These are phyloP conservation scores for Conomelus anceps DNA, from an alignment of 2,888 invertebrate species.

Conservation along the genomic window DNA sequence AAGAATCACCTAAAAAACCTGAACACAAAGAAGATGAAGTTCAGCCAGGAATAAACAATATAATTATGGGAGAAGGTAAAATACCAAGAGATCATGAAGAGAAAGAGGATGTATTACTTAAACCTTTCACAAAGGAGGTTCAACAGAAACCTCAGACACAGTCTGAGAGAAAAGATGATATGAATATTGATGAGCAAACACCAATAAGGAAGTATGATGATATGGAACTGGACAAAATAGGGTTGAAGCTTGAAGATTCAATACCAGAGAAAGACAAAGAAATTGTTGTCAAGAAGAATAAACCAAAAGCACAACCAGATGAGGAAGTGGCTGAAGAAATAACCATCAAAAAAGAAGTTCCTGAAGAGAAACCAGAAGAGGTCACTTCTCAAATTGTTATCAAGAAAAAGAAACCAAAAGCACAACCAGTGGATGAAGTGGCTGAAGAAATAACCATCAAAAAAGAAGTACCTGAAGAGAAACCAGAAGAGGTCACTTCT, in stretches of 20 bases:
- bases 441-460: conserved; percentile 37
- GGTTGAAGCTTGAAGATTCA: conserved; percentile 34
- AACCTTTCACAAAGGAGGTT: conserved; percentile 36
- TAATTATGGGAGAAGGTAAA: conserved; percentile 32
- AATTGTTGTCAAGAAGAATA: conserved; percentile 37
- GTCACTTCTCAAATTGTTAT: conserved; percentile 5
- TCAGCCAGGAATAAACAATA: conserved; percentile 33
- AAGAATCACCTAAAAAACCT: conserved; percentile 15
- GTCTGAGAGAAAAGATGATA: conserved; percentile 35
- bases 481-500: conserved; percentile 41
- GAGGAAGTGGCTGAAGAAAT: conserved; percentile 38
- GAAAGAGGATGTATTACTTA: conserved; percentile 46
- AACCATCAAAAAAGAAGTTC: conserved; percentile 30
- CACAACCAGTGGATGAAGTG: conserved; percentile 25
- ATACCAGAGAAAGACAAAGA: conserved; percentile 36
- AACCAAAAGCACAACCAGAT: conserved; percentile 36
- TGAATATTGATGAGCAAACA: conserved; percentile 27
- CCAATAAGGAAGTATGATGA: conserved; percentile 33
- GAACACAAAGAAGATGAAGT: conserved; percentile 26
- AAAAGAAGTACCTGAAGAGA: conserved; percentile 30
- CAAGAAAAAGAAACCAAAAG: conserved; percentile 40
- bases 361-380: conserved; percentile 33
- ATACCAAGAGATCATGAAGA: conserved; percentile 38
- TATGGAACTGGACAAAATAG: no score
- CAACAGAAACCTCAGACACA: conserved; percentile 37